Evolutionary conservation across 2,797 vertebrate genomes (phyloP), one percentile per base, ranked within the genome.

Genomic region (Microctenopoma steveboyesi): DNA sequence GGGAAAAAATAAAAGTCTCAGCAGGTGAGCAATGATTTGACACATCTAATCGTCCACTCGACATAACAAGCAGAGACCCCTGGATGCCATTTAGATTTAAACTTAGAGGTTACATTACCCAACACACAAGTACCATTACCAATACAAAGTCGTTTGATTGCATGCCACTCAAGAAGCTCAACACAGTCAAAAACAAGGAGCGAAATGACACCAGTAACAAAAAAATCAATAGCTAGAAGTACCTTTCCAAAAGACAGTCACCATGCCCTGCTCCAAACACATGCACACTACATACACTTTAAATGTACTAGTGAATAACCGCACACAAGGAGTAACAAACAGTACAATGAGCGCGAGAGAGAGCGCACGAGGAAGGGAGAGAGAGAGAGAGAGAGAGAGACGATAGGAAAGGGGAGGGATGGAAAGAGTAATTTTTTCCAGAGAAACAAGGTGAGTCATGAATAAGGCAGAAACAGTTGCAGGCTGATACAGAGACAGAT

Each of bases 361-460:
- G 37, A 66, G 22, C 22, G 22, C 22, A 22, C 22, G 22, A 22
- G 47, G 48, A n/a, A 30, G 25, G 60, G 18, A 33, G 58, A 51
- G 61, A 70, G 46, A 18, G 35, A 72, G 37, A 66, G 53, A 59
- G 14, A 18, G 13, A 55, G 16, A 47, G 40, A 67, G 45, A 62
- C 16, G 28, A 64, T 69, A 81, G 85, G 82, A 88, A 91, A 85
- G 71, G 82, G 89, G 88, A 85, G 78, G 82, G 77, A 78, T 78
- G 88, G 85, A 90, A 88, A 89, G 50, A 65, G 65, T 83, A 16
- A 60, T 79, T 80, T 76, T 91, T 89, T 89, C 86, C 89, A 91
- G 60, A 90, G 70, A 90, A 86, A 86, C 79, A 84, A 79, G 83
- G 74, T 87, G 92, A 92, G 91, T 93, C 91, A 94, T 87, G 83